Conservation (phyloP, 2,888 invertebrate species). For the Drosophila anomalata region DNA sequence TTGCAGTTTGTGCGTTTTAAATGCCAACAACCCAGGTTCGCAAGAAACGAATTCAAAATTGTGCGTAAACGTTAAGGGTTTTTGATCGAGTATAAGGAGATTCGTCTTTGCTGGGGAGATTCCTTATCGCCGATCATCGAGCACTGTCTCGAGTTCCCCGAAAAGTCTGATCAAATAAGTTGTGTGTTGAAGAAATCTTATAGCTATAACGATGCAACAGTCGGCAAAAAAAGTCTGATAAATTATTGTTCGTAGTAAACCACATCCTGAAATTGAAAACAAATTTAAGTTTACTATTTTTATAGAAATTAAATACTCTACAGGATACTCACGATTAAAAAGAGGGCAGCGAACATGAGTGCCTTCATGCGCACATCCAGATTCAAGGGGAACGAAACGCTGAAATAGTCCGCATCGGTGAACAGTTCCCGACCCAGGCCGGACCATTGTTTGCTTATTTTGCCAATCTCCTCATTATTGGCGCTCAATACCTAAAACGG, state of each 20-base stretch:
- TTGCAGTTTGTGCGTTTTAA: slow-evolving; percentile 49
- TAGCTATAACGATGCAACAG: slow-evolving; percentile 38
- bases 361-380: slow-evolving; percentile 92
- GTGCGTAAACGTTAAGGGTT: slow-evolving; percentile 41
- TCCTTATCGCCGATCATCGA: slow-evolving; percentile 2
- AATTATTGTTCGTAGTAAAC: slow-evolving; percentile 49
- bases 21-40: slow-evolving; percentile 54
- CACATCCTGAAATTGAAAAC: slow-evolving; percentile 38
- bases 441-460: slow-evolving; percentile 94
- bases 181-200: slow-evolving; percentile 30
- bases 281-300: background rate
- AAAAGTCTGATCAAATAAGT: slow-evolving; percentile 17
- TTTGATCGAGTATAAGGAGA: background rate
- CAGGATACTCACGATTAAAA: slow-evolving; percentile 88
- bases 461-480: slow-evolving; percentile 91
- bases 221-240: slow-evolving; percentile 35
- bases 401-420: slow-evolving; percentile 93
- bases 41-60: slow-evolving; percentile 31
- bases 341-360: slow-evolving; percentile 89
- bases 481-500: slow-evolving; percentile 87
- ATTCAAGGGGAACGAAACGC: slow-evolving; percentile 93
- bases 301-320: background rate
- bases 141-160: slow-evolving; percentile 18
- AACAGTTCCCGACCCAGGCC: slow-evolving; percentile 91
- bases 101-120: background rate